Conservation (phyloP, 2,888 invertebrate genomes). For the Drosophila prostipennis region DNA sequence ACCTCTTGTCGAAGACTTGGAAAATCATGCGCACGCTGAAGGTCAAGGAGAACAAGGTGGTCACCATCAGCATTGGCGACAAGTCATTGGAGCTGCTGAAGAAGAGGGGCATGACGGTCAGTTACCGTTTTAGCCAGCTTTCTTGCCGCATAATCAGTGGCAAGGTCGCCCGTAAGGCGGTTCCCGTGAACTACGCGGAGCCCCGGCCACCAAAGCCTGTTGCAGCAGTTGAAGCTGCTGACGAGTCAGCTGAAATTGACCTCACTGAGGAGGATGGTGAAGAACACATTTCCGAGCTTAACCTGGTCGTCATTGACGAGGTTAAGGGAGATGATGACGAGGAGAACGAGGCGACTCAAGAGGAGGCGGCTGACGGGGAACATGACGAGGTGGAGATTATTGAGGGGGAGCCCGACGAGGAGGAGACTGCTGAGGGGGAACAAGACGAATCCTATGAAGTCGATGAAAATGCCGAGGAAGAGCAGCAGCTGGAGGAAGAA, state of each 20-base stretch:
- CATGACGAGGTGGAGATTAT: background rate
- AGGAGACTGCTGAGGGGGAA: background rate
- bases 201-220: background rate
- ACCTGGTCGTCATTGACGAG: conserved; percentile 5
- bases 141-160: background rate
- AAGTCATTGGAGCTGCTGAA: conserved; percentile 1
- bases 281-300: background rate
- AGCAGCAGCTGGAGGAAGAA: background rate
- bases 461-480: background rate
- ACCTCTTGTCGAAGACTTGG: conserved; percentile 8
- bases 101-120: background rate
- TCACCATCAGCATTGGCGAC: background rate
- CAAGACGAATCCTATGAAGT: too few relatives aligned
- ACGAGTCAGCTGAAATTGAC: conserved; percentile 4
- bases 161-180: background rate
- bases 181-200: background rate
- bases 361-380: background rate
- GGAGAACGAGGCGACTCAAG: background rate
- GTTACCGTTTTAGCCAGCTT: conserved; percentile 16
- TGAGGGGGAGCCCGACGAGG: background rate
- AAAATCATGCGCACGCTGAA: background rate
- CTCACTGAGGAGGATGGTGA: conserved; percentile 16
- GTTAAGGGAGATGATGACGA: conserved; percentile 14
- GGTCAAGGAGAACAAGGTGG: background rate
- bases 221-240: background rate